Percentiles rank a stretch among this genome's conserved stretches.
Evolutionary conservation across 2,888 invertebrate species (phyloP).

Genomic region (Drosophila flavopinicola): DNA sequence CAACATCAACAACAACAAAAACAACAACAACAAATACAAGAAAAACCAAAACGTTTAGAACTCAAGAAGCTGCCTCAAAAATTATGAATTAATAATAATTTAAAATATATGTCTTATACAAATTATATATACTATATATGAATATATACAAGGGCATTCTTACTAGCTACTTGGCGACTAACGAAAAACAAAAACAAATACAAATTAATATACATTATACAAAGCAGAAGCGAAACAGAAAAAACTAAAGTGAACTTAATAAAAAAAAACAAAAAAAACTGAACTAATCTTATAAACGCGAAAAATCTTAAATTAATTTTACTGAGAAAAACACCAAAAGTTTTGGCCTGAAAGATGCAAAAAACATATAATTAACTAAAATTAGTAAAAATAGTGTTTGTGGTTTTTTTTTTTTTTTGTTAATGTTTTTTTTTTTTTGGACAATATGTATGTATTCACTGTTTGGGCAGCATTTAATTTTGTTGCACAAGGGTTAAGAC

Average conservation of each 20-base stretch:
- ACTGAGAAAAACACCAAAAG: conserved; percentile 38
- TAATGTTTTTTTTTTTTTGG: neutral
- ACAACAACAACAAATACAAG: neutral
- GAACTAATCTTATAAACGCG: too few relatives aligned
- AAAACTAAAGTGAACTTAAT: conserved; percentile 31
- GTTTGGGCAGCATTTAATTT: conserved; percentile 53
- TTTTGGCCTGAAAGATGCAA: conserved; percentile 15
- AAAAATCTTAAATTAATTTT: conserved; percentile 52
- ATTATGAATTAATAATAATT: conserved; percentile 32
- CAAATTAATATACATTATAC: conserved; percentile 19
- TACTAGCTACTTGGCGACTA: conserved; percentile 50
- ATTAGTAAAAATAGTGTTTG: conserved; percentile 5
- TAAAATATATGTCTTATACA: conserved; percentile 38
- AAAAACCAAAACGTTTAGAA: conserved; percentile 44
- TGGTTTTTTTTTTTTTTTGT: conserved; percentile 12
- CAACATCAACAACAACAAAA: neutral
- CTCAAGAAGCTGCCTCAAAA: conserved; percentile 62
- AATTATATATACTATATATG: conserved; percentile 26
- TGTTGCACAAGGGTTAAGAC: conserved; percentile 58
- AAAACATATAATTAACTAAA: conserved; percentile 34
- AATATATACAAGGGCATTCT: conserved; percentile 36
- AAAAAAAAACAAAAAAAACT: neutral
- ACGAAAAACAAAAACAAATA: conserved; percentile 12
- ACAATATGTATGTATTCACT: conserved; percentile 21
- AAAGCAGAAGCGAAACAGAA: conserved; percentile 8